phyloP scores from a whole-genome alignment of 2,113 vertebrate species.

The Phyllostomus hastatus region DNA sequence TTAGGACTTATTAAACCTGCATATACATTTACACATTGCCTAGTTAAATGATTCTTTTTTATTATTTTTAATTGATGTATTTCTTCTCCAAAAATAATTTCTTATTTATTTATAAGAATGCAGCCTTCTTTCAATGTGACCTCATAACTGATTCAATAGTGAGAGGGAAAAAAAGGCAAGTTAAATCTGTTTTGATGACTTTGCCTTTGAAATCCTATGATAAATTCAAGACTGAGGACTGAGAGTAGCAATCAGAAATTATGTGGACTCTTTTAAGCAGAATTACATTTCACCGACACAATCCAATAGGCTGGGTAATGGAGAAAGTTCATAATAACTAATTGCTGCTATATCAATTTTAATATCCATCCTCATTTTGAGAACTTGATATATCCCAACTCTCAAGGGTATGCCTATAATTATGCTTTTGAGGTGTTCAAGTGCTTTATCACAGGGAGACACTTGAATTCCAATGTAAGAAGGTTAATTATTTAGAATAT shows the following conservation, averaged over 20 bases:
- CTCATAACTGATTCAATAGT: not conserved
- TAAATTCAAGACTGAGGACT: constrained; percentile 10
- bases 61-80: not conserved
- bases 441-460: constrained; percentile 70
- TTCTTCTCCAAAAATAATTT: not conserved
- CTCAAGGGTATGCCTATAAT: constrained; percentile 67
- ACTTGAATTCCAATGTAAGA: constrained; percentile 70
- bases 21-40: not conserved
- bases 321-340: constrained; percentile 60
- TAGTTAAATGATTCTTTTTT: not conserved
- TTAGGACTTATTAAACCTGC: not conserved
- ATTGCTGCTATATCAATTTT: constrained; percentile 64
- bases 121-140: not conserved
- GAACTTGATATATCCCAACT: constrained; percentile 45
- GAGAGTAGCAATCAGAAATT: constrained; percentile 11
- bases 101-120: not conserved
- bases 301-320: constrained; percentile 41
- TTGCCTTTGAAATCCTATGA: constrained; percentile 28
- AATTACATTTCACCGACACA: constrained; percentile 57
- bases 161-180: not conserved
- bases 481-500: constrained; percentile 77
- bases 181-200: not conserved
- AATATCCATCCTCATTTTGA: constrained; percentile 66
- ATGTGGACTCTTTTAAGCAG: not conserved
- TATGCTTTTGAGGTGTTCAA: constrained; percentile 72